phyloP scores from a whole-genome alignment of 2,797 vertebrate species.

The Oophaga sylvatica region DNA sequence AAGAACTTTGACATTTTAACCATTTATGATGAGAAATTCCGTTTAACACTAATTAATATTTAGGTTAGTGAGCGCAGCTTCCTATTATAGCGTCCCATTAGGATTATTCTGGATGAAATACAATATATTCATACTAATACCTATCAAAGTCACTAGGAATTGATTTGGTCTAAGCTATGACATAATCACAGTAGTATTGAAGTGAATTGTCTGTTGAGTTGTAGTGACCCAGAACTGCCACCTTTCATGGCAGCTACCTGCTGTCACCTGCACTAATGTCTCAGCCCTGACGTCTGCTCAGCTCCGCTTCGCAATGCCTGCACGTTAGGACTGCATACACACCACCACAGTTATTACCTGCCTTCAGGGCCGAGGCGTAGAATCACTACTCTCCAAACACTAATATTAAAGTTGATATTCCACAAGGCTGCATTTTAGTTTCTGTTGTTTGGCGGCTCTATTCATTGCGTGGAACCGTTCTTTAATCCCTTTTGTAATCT shows the following conservation, averaged over 20 bases:
- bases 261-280: constrained; percentile 84
- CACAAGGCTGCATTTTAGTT: background rate
- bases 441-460: constrained; percentile 31
- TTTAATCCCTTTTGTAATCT: constrained; percentile 70
- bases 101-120: no score
- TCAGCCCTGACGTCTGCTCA: constrained; percentile 76
- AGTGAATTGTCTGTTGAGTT: constrained; percentile 69
- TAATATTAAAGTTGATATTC: constrained; percentile 31
- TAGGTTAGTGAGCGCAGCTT: no score
- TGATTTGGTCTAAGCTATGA: constrained; percentile 61
- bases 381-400: background rate
- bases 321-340: constrained; percentile 4
- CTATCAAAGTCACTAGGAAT: background rate
- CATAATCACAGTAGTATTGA: constrained; percentile 66
- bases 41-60: no score
- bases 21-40: no score
- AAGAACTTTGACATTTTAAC: no score
- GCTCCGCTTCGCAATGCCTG: constrained; percentile 60
- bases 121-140: background rate
- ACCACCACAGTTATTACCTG: background rate
- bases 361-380: background rate
- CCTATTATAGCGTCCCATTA: no score
- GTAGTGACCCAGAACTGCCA: constrained; percentile 83
- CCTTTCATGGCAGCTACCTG: constrained; percentile 91
- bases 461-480: constrained; percentile 65